Evolutionary conservation across 2,797 vertebrate genomes (phyloP), one percentile per base, ranked within the genome.

Genomic region (Emys orbicularis): DNA sequence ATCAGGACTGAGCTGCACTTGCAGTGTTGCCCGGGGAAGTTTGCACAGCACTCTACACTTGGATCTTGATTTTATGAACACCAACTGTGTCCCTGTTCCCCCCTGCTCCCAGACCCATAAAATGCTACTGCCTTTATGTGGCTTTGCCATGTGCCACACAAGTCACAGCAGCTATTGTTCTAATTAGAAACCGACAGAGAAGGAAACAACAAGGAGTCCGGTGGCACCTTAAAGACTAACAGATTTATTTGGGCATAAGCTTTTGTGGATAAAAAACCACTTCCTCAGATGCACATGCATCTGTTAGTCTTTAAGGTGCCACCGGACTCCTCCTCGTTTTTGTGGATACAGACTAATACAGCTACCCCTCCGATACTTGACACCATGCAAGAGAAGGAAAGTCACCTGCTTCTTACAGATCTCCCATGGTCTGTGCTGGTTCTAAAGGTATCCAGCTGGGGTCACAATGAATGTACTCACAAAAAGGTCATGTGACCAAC

Each of bases 401-500:
- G 25, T 47, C 44, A 18, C 25, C 74, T 16, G 27, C 12, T 87
- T 57, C 68, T 19, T 3, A 2, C 52, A 81, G 80, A 86, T 68
- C 29, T 80, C 44, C 6, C n/a, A 12, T 1, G 93, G 86, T 83
- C 82, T 52, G 56, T 68, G 47, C 34, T 56, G 79, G 56, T 92
- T 74, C 92, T 89, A 72, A 47, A 72, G 53, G 79, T 50, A 86
- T 11, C 76, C 41, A 47, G 57, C 21, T 29, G 27, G 53, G 83
- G 31, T 61, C 90, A 72, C 54, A 90, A 88, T 49, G 61, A 77
- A 79, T 81, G 89, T 23, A 68, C 56, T 85, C 88, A 92, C 88
- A 53, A 84, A 85, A 53, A 41, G n/a, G 81, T 72, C 93, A 41
- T 0, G 0, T 8, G 54, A 56, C 54, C 93, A 94, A n/a, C 49